Evolutionary conservation across 2,113 vertebrate species (phyloP), one percentile per base, ranked within the genome.

Genomic region (Bostrychus sinensis): DNA sequence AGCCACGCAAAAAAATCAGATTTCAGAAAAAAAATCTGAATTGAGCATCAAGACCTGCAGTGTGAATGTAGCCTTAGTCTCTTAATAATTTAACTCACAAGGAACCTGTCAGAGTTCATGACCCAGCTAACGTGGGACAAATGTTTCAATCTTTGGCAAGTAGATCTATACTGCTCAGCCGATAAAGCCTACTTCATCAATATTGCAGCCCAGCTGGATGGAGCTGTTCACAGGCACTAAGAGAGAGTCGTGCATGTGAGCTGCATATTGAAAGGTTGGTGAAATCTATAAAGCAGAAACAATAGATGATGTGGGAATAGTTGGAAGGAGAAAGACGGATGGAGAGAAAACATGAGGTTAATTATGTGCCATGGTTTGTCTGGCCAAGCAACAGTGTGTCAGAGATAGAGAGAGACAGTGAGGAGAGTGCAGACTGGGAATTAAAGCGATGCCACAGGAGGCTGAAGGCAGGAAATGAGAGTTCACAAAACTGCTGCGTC

Each of bases 401-500:
- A 5, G 8, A 43, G 72, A 63, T 60, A 59, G 60, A 67, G 80
- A 59, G 64, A 74, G 58, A 19, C 63, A 70, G 67, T 68, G 56
- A 66, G 70, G 69, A 70, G 48, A 69, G 68, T 38, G 42, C 32
- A 78, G 68, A 72, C 38, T 36, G 68, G 60, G 63, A 77, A 77
- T 75, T 54, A 51, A 60, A 66, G 69, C n/a, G 60, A 81, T 70
- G 60, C 74, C 68, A 70, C 72, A 60, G 43, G 82, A 50, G 30
- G 56, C 73, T 75, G 66, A 72, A 82, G 62, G 57, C 70, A 82
- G 78, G 78, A 84, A 86, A 78, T 36, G 26, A 80, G 55, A 46
- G 43, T 59, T 67, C 39, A 66, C 22, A 73, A 80, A 75, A 65
- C n/a, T 77, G 78, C 84, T 73, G 70, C 14, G 64, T 58, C 45